Conservation (phyloP, 2,113 vertebrate genomes). For the Boleophthalmus pectinirostris region DNA sequence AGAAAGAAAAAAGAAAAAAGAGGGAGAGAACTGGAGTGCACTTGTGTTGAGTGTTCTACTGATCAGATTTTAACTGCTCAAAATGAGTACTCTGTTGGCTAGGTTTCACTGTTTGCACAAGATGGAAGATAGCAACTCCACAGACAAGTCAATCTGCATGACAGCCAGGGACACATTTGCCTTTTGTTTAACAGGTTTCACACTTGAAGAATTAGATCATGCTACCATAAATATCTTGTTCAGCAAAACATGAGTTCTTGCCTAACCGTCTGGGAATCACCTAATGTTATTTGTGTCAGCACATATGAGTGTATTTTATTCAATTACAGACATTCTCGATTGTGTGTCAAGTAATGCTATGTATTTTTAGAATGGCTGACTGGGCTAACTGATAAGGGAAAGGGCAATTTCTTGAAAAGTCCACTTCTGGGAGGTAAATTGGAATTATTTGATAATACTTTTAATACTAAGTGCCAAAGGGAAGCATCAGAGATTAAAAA, state of each 20-base stretch:
- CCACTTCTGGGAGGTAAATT: not conserved
- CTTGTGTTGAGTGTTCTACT: constrained; percentile 28
- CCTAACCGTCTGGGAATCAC: not conserved
- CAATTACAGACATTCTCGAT: not conserved
- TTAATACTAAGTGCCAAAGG: not conserved
- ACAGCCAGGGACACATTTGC: not conserved
- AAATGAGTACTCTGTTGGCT: constrained; percentile 15
- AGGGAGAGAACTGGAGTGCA: constrained; percentile 33
- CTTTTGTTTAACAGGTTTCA: not conserved
- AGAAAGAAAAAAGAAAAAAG: constrained; percentile 20
- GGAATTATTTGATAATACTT: not conserved
- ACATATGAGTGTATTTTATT: not conserved
- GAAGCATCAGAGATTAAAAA: not conserved
- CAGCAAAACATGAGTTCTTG: constrained; percentile 4
- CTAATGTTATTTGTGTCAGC: constrained; percentile 3
- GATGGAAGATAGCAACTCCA: constrained; percentile 6
- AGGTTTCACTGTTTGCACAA: constrained; percentile 3
- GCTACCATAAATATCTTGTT: not conserved
- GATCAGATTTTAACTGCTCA: constrained; percentile 29
- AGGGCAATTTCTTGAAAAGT: not conserved
- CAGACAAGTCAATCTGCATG: constrained; percentile 1
- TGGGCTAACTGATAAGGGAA: not conserved
- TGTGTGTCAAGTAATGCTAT: not conserved
- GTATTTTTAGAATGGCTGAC: not conserved
- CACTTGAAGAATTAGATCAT: not conserved